Evolutionary conservation across 2,888 invertebrate species (phyloP).

Genomic region (Pharmacophagus antenor): DNA sequence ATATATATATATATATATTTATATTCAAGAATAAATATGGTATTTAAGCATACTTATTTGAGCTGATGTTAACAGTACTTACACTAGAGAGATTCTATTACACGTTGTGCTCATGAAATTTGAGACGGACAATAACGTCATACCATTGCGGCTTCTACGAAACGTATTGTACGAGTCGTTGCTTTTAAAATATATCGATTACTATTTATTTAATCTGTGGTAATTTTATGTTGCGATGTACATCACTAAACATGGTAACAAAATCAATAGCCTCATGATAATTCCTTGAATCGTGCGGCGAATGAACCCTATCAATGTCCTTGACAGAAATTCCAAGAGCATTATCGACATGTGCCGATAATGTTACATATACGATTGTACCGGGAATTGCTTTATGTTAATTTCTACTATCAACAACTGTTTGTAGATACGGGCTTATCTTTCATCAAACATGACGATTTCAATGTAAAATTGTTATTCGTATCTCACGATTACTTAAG

Average conservation of each 20-base stretch:
- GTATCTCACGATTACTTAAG: constrained; percentile 13
- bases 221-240: constrained; percentile 16
- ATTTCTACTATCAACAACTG: constrained; percentile 14
- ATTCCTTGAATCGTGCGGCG: constrained; percentile 36
- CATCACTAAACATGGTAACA: constrained; percentile 28
- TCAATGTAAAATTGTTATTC: constrained; percentile 6
- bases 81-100: too few relatives aligned
- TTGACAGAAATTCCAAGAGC: constrained; percentile 33
- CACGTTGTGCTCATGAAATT: too few relatives aligned
- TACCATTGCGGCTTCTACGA: too few relatives aligned
- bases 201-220: too few relatives aligned
- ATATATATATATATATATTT: too few relatives aligned
- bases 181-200: too few relatives aligned
- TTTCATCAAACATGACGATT: constrained; percentile 10
- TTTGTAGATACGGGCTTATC: constrained; percentile 19
- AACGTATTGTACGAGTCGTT: too few relatives aligned
- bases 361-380: constrained; percentile 17
- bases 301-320: constrained; percentile 37
- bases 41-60: too few relatives aligned
- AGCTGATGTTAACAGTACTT: too few relatives aligned
- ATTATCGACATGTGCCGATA: constrained; percentile 30
- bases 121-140: too few relatives aligned
- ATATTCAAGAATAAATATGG: too few relatives aligned
- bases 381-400: constrained; percentile 27
- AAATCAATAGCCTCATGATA: constrained; percentile 33